phyloP scores from a whole-genome alignment of 2,888 invertebrate genomes.

The Agrochola lychnidis region DNA sequence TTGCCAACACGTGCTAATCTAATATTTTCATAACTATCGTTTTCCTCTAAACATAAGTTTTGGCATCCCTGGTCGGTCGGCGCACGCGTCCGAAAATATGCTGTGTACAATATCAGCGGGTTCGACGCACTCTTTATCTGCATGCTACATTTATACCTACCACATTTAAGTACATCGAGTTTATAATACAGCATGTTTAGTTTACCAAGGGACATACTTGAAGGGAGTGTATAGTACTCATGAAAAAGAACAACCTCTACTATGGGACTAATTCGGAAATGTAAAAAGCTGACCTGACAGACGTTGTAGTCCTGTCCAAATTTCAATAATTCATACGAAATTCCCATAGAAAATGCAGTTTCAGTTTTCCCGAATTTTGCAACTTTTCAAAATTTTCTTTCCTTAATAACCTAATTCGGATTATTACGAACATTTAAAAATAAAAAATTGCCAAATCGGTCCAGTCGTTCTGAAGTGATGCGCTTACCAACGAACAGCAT shows the following conservation, averaged over 20 bases:
- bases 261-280: not conserved
- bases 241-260: not conserved
- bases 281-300: not conserved
- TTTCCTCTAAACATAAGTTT: conserved; percentile 27
- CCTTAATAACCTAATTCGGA: no score
- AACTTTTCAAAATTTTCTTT: no score
- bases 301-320: no score
- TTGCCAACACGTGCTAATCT: conserved; percentile 2
- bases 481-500: no score
- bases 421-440: no score
- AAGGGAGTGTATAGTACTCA: not conserved
- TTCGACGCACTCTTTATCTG: conserved; percentile 72
- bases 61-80: conserved; percentile 53
- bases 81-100: conserved; percentile 55
- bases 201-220: not conserved
- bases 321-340: no score
- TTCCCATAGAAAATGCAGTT: no score
- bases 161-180: conserved; percentile 9
- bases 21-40: not conserved
- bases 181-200: not conserved
- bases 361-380: no score
- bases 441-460: no score
- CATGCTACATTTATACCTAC: conserved; percentile 34
- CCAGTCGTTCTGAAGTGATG: no score
- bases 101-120: conserved; percentile 62